Base-by-base conservation (phyloP, 2,888 invertebrate species). In the Liopterus haemorrhoidalis region DNA sequence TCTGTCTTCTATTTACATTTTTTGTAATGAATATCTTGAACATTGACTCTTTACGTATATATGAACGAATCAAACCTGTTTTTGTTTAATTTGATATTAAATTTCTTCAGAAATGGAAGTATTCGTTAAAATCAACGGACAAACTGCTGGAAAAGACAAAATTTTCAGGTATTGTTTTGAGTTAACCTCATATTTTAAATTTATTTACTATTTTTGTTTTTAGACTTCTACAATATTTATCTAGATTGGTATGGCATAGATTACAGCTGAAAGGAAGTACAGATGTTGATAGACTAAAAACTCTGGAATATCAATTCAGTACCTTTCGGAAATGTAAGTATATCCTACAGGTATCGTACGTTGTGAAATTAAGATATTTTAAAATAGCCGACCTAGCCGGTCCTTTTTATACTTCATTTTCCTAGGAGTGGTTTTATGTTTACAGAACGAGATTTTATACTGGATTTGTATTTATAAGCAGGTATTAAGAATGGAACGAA, bases 291-390 rank as follows among this genome's bases (percentile, higher is more conserved):
- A 78, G 81, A 57, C 74, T 92, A 22, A 87, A 89, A 69, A 82
- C 81, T 49, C 69, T 92, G 36, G 92, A 92, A 66, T 81, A 80
- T 55, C 81, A 86, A 46, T 74, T 92, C 44, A 85, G 90, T 61
- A 82, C 89, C 45, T 90, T 90, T 58, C 75, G 92, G 61, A 90
- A 90, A 78, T 73, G 92, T 92, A 77, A 70, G 70, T 65, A 28
- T 15, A 41, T 27, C n/a, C n/a, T 11, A 25, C 24, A 22, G 6
- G 24, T 6, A 9, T 9, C 24, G 9, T 8, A 22, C 9, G 6
- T 8, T 22, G 9, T 8, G 6, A 22, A 22, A 22, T 22, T 22
- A 22, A 8, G 24, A 8, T 9, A 22, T 8, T 22, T 22, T 9
- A 22, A 22, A 22, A 22, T 32, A n/a, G n/a, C n/a, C n/a, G n/a